Evolutionary conservation across 2,888 invertebrate species (phyloP).

Genomic region (Antheraea yamamai): DNA sequence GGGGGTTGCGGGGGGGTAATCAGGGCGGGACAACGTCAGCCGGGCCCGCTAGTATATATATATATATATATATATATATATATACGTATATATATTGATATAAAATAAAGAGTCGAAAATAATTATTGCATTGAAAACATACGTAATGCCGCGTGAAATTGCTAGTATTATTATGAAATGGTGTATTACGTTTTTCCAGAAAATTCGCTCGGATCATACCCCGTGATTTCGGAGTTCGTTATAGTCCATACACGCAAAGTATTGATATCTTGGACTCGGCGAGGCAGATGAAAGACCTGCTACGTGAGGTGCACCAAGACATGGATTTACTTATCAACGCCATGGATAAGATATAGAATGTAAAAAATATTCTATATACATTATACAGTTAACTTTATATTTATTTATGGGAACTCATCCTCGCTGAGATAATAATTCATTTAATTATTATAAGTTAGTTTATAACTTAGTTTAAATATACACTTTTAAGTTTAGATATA

Average conservation of each 20-base stretch:
- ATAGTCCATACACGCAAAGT: conserved; percentile 97
- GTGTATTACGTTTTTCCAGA: conserved; percentile 77
- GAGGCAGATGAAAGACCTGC: conserved; percentile 91
- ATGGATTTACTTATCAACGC: conserved; percentile 90
- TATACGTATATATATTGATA: too few relatives aligned
- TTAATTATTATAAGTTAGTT: conserved; percentile 9
- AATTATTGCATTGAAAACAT: too few relatives aligned
- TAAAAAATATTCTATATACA: not conserved
- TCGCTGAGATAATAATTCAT: not conserved
- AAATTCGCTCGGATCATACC: conserved; percentile 96
- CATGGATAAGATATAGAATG: conserved; percentile 79
- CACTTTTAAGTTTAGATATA: not conserved
- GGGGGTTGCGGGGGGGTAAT: too few relatives aligned
- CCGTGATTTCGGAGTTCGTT: conserved; percentile 95
- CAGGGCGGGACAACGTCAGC: too few relatives aligned
- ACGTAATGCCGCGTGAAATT: too few relatives aligned
- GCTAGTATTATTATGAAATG: too few relatives aligned
- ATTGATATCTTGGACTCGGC: conserved; percentile 97
- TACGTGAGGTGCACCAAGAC: conserved; percentile 90
- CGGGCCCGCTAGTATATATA: too few relatives aligned
- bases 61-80: too few relatives aligned
- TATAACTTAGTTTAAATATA: not conserved
- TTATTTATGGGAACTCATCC: not conserved
- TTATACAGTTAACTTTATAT: not conserved
- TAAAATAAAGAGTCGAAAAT: too few relatives aligned